phyloP scores from a whole-genome alignment of 2,797 vertebrate genomes.

The Momotus momota region DNA sequence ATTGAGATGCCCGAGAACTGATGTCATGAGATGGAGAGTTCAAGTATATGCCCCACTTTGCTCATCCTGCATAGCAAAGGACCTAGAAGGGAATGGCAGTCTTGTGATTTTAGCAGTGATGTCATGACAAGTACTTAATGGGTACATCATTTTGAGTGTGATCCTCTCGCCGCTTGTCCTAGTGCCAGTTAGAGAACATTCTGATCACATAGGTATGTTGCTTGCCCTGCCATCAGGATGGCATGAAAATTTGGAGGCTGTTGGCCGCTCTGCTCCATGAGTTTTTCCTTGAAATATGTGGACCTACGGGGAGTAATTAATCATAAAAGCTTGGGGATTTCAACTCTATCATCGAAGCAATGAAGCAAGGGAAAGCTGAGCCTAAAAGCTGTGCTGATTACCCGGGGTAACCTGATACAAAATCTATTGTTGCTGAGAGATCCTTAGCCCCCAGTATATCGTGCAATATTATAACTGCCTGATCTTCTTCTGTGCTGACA shows the following conservation, averaged over 20 bases:
- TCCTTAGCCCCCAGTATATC: constrained; percentile 84
- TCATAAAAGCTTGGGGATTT: constrained; percentile 89
- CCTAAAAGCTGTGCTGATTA: constrained; percentile 92
- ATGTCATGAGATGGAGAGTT: background rate
- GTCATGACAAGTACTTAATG: background rate
- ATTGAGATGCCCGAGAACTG: background rate
- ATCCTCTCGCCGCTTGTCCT: background rate
- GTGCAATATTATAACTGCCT: constrained; percentile 86
- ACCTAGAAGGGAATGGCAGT: background rate
- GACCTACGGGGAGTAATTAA: constrained; percentile 88
- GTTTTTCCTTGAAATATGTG: constrained; percentile 82
- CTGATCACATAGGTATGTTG: background rate
- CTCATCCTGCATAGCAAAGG: background rate
- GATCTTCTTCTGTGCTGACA: constrained; percentile 79
- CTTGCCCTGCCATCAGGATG: constrained; percentile 24
- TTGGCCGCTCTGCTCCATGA: constrained; percentile 59
- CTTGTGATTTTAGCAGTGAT: background rate
- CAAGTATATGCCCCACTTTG: background rate
- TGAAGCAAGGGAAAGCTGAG: constrained; percentile 89
- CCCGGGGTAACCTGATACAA: constrained; percentile 91
- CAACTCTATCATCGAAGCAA: constrained; percentile 85
- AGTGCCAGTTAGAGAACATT: background rate
- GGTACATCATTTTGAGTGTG: background rate
- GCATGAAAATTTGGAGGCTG: constrained; percentile 74
- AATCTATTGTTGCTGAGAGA: constrained; percentile 93